Percentiles rank a stretch among this genome's conserved stretches.
Evolutionary conservation across 2,113 vertebrate species (phyloP).

Genomic region (Oxygymnocypris stewartii): DNA sequence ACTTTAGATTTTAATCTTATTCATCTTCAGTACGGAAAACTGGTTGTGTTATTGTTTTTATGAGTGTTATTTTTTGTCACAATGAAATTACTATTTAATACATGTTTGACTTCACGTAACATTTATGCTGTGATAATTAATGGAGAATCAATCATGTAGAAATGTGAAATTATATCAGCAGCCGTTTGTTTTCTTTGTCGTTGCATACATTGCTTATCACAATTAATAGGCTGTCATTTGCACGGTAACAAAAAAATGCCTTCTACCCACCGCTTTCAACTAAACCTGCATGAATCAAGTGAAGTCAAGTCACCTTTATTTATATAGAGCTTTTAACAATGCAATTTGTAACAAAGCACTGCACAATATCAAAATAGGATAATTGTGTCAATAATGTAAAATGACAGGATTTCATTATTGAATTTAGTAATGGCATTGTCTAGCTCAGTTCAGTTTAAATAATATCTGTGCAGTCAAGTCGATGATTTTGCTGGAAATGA

Average conservation of each 20-base stretch:
- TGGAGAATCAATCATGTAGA: not conserved
- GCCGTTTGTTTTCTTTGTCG: not conserved
- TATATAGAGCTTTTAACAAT: no score
- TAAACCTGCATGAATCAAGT: constrained; percentile 50
- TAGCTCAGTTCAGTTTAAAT: no score
- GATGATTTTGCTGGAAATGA: no score
- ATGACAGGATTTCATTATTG: no score
- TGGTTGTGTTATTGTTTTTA: not conserved
- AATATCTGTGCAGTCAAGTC: no score
- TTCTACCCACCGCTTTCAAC: constrained; percentile 45
- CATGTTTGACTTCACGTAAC: not conserved
- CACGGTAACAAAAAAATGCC: constrained; percentile 34
- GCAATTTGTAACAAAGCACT: no score
- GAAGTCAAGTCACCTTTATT: no score
- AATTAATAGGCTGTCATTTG: constrained; percentile 36
- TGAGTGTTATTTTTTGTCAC: not conserved
- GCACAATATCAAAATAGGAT: no score
- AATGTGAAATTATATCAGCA: not conserved
- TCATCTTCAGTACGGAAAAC: not conserved
- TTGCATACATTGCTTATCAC: constrained; percentile 34
- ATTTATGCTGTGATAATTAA: not conserved
- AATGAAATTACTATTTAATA: not conserved
- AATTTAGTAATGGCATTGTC: no score
- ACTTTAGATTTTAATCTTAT: no score
- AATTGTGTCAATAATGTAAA: no score